A percentile compares a stretch with the other conserved stretches of the same genome.
Evolutionary conservation across 2,113 vertebrate genomes (phyloP).

Genomic region (Anser brachyrhynchus): DNA sequence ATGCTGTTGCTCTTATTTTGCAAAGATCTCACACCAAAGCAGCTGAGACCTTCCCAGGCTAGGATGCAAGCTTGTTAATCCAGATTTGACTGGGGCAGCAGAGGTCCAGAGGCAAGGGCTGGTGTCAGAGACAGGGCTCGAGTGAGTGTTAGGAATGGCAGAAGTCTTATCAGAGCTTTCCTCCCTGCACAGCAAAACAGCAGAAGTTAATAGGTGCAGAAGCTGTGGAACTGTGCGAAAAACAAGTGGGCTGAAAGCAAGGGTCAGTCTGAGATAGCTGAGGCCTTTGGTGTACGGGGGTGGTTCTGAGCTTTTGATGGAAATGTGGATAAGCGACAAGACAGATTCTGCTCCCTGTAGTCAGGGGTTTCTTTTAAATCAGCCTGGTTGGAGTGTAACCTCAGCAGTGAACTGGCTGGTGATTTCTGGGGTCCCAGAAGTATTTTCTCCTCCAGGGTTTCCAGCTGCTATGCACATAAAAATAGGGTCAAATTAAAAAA

Average conservation of each 20-base stretch:
- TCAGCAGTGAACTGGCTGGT: neutral
- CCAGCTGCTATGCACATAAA: neutral
- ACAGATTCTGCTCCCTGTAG: neutral
- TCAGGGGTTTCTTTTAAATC: neutral
- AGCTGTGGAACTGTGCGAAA: neutral
- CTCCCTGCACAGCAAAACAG: neutral
- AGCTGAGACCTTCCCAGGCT: neutral
- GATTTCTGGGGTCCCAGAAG: neutral
- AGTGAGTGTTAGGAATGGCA: neutral
- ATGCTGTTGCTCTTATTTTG: neutral
- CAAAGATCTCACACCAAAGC: neutral
- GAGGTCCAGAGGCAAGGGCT: neutral
- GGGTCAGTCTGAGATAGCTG: neutral
- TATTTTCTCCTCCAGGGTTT: neutral
- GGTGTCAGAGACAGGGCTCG: fast-evolving
- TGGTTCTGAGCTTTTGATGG: neutral
- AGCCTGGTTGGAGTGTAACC: neutral
- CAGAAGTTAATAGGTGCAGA: neutral
- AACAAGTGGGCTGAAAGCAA: neutral
- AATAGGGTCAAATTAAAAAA: neutral
- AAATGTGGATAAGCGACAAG: neutral
- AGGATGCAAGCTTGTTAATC: neutral
- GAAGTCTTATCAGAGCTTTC: neutral
- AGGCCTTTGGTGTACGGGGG: neutral
- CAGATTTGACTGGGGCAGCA: neutral